These are phyloP conservation scores for Serilophus lunatus DNA, from an alignment of 2,113 vertebrate species.

Conservation along the genomic window DNA sequence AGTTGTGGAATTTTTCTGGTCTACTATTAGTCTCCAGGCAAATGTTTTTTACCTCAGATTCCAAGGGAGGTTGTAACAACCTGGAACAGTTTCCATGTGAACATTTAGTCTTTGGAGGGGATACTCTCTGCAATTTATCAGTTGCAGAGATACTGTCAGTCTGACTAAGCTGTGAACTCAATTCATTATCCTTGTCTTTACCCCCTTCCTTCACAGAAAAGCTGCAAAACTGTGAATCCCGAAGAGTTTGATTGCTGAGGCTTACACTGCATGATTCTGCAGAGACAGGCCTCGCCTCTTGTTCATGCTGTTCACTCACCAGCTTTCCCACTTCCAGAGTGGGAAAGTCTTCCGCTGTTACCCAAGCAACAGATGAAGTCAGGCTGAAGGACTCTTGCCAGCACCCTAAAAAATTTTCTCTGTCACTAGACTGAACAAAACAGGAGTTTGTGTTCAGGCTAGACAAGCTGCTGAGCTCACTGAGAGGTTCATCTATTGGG, in stretches of 20 bases:
- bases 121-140: neutral
- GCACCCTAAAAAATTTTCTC: conserved; percentile 15
- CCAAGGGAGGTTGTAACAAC: neutral
- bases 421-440: conserved; percentile 11
- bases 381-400: conserved; percentile 76
- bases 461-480: conserved; percentile 54
- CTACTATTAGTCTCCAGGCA: neutral
- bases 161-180: neutral
- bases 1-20: neutral
- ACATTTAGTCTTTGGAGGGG: neutral
- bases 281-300: neutral
- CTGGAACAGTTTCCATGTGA: neutral
- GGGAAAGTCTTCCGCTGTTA: conserved; percentile 45
- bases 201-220: neutral
- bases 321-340: conserved; percentile 12
- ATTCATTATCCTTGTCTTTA: neutral
- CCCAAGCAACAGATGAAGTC: conserved; percentile 64
- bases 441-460: conserved; percentile 37
- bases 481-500: conserved; percentile 20
- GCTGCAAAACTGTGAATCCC: neutral
- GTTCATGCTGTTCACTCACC: conserved; percentile 19
- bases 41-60: neutral
- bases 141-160: neutral
- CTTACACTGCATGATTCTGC: neutral
- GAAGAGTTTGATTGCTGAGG: neutral